These are phyloP conservation scores for Protobothrops mucrosquamatus DNA, from an alignment of 2,113 vertebrate genomes.

Conservation along the genomic window DNA sequence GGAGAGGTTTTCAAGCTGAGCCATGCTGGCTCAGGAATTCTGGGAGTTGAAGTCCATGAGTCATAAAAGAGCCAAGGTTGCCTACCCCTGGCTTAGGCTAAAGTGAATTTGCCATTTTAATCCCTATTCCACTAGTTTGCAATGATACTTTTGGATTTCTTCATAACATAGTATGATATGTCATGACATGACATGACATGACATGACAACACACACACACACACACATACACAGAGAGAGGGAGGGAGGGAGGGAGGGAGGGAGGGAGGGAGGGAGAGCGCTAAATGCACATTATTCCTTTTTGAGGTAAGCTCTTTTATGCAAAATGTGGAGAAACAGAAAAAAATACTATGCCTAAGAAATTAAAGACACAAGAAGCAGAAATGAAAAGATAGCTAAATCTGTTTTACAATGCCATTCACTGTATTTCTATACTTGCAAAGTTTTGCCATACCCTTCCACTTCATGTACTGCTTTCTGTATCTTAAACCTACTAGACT, in stretches of 20 bases:
- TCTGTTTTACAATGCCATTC: background rate
- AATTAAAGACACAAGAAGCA: background rate
- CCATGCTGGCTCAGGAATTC: too few relatives aligned
- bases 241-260: background rate
- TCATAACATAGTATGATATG: background rate
- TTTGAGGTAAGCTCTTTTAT: background rate
- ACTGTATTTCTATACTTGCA: background rate
- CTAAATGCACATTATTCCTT: background rate
- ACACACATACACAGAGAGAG: background rate
- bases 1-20: too few relatives aligned
- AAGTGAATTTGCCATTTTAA: background rate
- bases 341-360: background rate
- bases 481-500: background rate
- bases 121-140: background rate
- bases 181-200: background rate
- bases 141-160: background rate
- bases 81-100: background rate
- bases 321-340: background rate
- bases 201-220: background rate
- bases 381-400: background rate
- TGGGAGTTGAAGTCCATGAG: too few relatives aligned
- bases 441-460: background rate
- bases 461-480: background rate
- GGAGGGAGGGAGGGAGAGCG: too few relatives aligned
- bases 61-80: too few relatives aligned